Base-by-base conservation (phyloP, 2,113 vertebrate species). In the Dendrocopos noguchii region DNA sequence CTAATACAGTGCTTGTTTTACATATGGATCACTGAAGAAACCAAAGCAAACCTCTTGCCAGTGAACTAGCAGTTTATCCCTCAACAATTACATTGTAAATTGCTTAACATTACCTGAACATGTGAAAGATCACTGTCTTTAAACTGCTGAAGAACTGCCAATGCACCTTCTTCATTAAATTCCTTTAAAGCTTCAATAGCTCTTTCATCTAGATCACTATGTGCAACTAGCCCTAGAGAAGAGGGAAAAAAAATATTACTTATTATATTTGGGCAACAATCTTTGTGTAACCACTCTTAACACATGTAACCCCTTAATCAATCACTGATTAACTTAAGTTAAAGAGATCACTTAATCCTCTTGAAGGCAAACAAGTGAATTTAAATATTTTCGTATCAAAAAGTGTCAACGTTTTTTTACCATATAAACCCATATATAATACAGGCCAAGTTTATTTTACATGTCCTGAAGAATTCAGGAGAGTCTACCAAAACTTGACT, bases 51-150 rank as follows among this genome's bases (percentile, higher is more conserved):
- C 17, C 34, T 92, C 76, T 79, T 44, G 84, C n/a, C 77, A 80
- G 34, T 78, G 31, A 95, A 83, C 57, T 34, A 87, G 28, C 53
- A 91, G 60, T 79, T 87, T 81, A 77, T 33, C 28, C 55, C 56
- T 39, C 46, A 67, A 78, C 27, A 86, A 44, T n/a, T 47, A 29
- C 6, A 68, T 10, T n/a, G 29, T 25, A 46, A 92, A 89, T 64
- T 81, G 63, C 67, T 90, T 82, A 84, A 84, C 88, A 28, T 97
- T 97, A 99, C 99, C 97, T 99, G 99, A 96, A 99, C 99, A 72
- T 99, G 99, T 90, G 99, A 99, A 94, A 99, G 98, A 96, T 99
- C 99, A 79, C 99, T 99, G 97, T 99, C 99, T 97, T 99, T 99
- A 97, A 99, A 99, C 97, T 99, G 99, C 13, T 99, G 97, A 97